A percentile compares a stretch with the other conserved stretches of the same genome.
Conservation (phyloP, 37 sponge, comb jelly and placozoan species). For the Halisarca cf. caerulea region DNA sequence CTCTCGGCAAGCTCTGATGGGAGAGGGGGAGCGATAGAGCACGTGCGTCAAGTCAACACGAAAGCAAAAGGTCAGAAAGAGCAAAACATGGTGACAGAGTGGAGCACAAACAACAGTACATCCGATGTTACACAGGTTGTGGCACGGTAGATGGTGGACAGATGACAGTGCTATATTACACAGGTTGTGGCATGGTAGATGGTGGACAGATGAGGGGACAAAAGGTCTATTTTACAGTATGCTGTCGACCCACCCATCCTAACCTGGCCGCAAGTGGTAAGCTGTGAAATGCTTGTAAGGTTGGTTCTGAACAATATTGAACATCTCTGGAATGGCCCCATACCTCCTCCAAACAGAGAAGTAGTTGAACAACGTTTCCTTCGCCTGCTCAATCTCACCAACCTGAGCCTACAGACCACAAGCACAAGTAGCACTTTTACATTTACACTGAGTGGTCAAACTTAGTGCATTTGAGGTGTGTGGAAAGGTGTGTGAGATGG, state of each 20-base stretch:
- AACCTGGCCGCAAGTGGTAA: slow-evolving; percentile 63
- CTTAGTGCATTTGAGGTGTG: no score
- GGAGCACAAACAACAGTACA: no score
- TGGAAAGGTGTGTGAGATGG: no score
- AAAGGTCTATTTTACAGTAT: no score
- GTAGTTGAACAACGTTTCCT: slow-evolving; percentile 48
- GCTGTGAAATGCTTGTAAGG: slow-evolving; percentile 26
- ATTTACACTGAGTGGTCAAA: not conserved
- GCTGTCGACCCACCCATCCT: not conserved
- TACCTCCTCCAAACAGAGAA: slow-evolving; percentile 55
- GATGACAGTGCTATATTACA: no score
- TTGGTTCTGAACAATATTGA: slow-evolving; percentile 31
- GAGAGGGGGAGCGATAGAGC: no score
- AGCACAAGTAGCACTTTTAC: not conserved
- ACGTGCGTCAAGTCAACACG: no score
- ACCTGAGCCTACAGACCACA: slow-evolving; percentile 49
- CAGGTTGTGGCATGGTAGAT: no score
- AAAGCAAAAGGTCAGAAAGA: not conserved
- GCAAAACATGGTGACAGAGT: not conserved
- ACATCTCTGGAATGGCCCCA: slow-evolving; percentile 68
- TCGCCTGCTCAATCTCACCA: slow-evolving; percentile 60
- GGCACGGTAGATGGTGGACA: no score
- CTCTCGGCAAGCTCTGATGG: slow-evolving; percentile 69
- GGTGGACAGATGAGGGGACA: no score
- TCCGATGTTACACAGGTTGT: no score